A percentile compares a stretch with the other conserved stretches of the same genome.
phyloP scores from a whole-genome alignment of 1,140 invertebrate species.

The Ditylenchus dipsaci region DNA sequence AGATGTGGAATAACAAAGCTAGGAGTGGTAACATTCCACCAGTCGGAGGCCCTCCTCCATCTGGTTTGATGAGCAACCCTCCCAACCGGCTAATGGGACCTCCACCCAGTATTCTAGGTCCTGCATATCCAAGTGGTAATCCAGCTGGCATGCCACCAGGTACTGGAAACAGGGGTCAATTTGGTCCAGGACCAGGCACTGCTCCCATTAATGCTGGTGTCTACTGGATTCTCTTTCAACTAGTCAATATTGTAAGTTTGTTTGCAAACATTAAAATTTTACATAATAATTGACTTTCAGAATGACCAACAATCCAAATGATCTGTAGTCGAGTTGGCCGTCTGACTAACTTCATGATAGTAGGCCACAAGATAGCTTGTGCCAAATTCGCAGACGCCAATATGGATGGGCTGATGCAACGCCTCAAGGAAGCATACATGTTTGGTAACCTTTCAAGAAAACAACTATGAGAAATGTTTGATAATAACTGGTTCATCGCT shows the following conservation, averaged over 20 bases:
- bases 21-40: background rate
- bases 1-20: background rate
- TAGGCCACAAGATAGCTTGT: constrained; percentile 16
- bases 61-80: background rate
- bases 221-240: background rate
- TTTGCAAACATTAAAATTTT: background rate
- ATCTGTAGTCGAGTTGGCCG: constrained; percentile 10
- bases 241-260: constrained; percentile 3
- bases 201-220: background rate
- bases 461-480: too few species aligned
- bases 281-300: constrained; percentile 6
- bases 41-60: background rate
- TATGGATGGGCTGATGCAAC: constrained; percentile 12
- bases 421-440: constrained; percentile 11
- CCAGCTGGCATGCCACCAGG: background rate
- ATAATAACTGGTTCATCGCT: too few species aligned
- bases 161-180: background rate
- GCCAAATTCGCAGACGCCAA: constrained; percentile 12
- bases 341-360: constrained; percentile 10
- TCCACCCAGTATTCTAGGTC: background rate
- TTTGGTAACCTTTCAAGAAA: constrained; percentile 7
- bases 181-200: background rate
- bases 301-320: constrained; percentile 15
- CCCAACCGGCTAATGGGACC: background rate
- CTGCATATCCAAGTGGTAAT: background rate